These are phyloP conservation scores for Hydropotes inermis DNA, from an alignment of 2,113 vertebrate genomes.

Conservation along the genomic window DNA sequence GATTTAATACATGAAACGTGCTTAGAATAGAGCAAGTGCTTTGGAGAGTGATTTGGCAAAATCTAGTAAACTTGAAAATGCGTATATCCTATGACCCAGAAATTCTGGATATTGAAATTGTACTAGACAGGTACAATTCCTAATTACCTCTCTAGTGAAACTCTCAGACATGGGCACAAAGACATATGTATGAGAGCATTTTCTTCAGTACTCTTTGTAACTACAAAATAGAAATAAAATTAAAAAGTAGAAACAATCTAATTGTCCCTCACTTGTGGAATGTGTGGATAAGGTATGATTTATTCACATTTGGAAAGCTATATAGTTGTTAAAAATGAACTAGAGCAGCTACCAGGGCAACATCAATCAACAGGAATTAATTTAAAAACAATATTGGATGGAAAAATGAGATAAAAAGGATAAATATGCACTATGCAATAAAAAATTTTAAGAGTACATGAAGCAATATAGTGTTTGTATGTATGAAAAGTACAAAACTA, in stretches of 20 bases:
- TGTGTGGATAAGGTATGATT: background rate
- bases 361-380: background rate
- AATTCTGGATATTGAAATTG: background rate
- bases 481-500: background rate
- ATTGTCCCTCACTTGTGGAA: background rate
- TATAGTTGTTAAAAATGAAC: background rate
- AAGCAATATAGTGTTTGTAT: background rate
- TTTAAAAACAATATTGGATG: background rate
- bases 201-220: background rate
- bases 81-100: background rate
- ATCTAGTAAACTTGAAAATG: background rate
- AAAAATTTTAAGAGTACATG: background rate
- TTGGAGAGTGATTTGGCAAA: background rate
- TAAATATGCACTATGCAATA: background rate
- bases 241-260: background rate
- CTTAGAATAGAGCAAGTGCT: background rate
- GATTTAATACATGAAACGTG: background rate
- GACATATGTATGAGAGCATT: background rate
- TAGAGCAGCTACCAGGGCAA: background rate
- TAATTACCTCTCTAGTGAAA: background rate
- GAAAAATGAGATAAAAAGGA: background rate
- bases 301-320: background rate
- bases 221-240: background rate
- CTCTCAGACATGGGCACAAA: background rate
- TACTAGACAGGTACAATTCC: background rate